These are phyloP conservation scores for Neopipo cinnamomea DNA, from an alignment of 2,113 vertebrate species.

Conservation along the genomic window DNA sequence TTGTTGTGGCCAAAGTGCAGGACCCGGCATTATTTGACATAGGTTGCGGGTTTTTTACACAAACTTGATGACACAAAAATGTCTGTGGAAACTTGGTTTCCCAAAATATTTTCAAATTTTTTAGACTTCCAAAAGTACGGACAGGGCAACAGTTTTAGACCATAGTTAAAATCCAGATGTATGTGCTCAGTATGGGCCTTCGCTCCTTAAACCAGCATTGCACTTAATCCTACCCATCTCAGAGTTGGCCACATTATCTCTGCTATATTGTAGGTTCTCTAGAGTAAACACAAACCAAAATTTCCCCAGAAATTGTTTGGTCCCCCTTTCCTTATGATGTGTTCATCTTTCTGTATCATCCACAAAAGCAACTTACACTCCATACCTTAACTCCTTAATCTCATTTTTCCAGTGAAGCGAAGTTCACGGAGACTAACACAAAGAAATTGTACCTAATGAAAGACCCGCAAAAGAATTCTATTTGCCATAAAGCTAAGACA, in stretches of 20 bases:
- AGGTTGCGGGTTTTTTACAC: background rate
- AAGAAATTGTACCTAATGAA: background rate
- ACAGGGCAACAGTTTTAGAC: background rate
- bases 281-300: background rate
- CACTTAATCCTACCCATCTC: background rate
- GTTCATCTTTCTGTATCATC: background rate
- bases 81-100: background rate
- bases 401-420: background rate
- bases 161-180: background rate
- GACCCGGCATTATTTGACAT: too few species aligned
- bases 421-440: background rate
- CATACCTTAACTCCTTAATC: background rate
- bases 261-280: background rate
- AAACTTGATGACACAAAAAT: background rate
- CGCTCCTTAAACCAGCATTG: background rate
- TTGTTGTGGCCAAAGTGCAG: too few species aligned
- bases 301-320: background rate
- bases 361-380: background rate
- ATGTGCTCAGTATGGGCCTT: background rate
- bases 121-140: background rate
- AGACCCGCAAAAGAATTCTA: background rate
- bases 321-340: background rate
- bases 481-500: background rate
- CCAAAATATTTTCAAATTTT: background rate
- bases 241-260: background rate